These are phyloP conservation scores for Eilema griseolum DNA, from an alignment of 2,888 invertebrate genomes.

Conservation along the genomic window DNA sequence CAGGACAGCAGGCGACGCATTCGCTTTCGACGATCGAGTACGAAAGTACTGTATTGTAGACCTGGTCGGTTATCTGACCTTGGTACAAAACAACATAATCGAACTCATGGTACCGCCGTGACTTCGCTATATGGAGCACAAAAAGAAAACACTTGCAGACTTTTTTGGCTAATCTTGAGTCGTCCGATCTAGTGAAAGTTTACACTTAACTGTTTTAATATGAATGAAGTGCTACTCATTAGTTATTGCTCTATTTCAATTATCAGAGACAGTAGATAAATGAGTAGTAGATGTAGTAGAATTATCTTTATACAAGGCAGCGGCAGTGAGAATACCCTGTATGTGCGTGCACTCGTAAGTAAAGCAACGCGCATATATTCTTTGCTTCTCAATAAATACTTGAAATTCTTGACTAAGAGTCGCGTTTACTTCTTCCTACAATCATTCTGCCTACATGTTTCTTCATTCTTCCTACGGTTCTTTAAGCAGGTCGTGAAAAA, in stretches of 20 bases:
- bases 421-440: background rate
- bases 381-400: background rate
- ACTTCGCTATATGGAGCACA: constrained; percentile 71
- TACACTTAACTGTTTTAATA: constrained; percentile 51
- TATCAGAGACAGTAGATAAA: constrained; percentile 14
- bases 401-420: background rate
- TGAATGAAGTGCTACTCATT: constrained; percentile 38
- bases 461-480: no score
- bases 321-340: background rate
- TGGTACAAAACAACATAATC: constrained; percentile 65
- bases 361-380: background rate
- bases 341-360: background rate
- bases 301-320: background rate
- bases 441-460: background rate
- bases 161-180: constrained; percentile 68
- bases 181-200: constrained; percentile 79
- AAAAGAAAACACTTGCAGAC: constrained; percentile 74
- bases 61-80: constrained; percentile 78
- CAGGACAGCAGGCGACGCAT: constrained; percentile 74
- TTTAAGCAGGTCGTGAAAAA: no score
- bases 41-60: constrained; percentile 79
- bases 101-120: constrained; percentile 66
- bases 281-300: no score
- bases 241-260: constrained; percentile 42
- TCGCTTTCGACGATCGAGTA: constrained; percentile 82